Base-by-base conservation (phyloP, 2,888 invertebrate genomes). In the Labia minor region DNA sequence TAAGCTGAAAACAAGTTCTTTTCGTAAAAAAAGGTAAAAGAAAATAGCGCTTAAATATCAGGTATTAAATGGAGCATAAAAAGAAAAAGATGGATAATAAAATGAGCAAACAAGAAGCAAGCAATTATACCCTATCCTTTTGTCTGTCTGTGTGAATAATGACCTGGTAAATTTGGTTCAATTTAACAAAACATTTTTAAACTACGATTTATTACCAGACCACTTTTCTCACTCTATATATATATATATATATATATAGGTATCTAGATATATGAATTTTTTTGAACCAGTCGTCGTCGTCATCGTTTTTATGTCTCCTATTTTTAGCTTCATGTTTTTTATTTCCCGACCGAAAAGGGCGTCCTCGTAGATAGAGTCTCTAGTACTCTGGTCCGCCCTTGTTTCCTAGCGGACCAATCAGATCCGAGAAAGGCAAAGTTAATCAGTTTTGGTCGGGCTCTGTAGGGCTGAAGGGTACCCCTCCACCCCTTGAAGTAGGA, bases 81-180 rank as follows among this genome's bases (percentile, higher is more conserved):
- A 49, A 49, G 49, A 49, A 49, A 49, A 49, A 49, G 49, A 49
- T 49, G 49, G 49, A 49, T 49, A 49, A 49, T 49, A 49, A 49
- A 49, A 49, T 49, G 49, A 49, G 49, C 49, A 49, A 49, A 49
- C 49, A 49, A 49, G 49, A 49, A 49, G 49, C 49, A 49, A 49
- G 49, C 49, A 49, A 49, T 49, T 49, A 49, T 49, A 49, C 16
- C 49, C 49, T 49, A 14, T 49, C 49, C 16, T 14, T 49, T 16
- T 49, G 49, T 49, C 49, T 49, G 49, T 49, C 49, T 49, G 49
- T 49, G 49, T 49, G 49, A 49, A 49, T 49, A 49, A 49, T 49
- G 49, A 49, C n/a, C 49, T 14, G 49, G 49, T 49, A 49, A 49
- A 49, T 49, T 49, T 49, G 49, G 49, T 49, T 49, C 49, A 49